Conservation (phyloP, 2,888 invertebrate genomes). For the Tipula confusa region DNA sequence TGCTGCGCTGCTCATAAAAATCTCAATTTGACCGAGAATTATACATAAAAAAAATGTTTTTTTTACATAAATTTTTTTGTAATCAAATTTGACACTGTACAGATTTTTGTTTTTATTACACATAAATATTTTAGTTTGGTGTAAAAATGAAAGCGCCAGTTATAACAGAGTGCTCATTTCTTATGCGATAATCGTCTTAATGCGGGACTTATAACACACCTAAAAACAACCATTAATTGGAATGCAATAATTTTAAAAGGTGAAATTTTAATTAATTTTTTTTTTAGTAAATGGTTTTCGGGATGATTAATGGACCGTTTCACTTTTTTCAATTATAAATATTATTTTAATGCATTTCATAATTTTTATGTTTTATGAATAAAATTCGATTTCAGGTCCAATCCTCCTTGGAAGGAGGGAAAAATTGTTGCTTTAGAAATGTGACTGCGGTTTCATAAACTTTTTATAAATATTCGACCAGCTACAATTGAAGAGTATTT, state of each 20-base stretch:
- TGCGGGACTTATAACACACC: background rate
- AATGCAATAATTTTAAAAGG: background rate
- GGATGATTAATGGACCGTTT: background rate
- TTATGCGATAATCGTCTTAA: background rate
- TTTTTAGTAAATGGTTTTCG: background rate
- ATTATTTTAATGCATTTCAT: too few species aligned
- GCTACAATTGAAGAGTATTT: too few species aligned
- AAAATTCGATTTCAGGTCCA: too few species aligned
- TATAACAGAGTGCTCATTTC: background rate
- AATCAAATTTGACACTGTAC: background rate
- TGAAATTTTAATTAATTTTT: conserved; percentile 20
- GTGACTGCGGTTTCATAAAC: too few species aligned
- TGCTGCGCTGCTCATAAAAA: background rate
- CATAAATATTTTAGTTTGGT: background rate
- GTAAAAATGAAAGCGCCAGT: conserved; percentile 20
- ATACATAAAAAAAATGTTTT: background rate
- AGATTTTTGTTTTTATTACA: background rate
- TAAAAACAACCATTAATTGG: background rate
- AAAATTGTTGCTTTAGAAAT: too few species aligned
- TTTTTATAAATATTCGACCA: too few species aligned
- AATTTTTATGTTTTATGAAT: too few species aligned
- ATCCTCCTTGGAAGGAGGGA: too few species aligned
- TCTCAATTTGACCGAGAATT: background rate
- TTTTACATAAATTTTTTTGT: background rate
- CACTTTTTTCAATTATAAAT: conserved; percentile 17